phyloP scores from a whole-genome alignment of 2,797 vertebrate genomes.

The Botia almorhae region DNA sequence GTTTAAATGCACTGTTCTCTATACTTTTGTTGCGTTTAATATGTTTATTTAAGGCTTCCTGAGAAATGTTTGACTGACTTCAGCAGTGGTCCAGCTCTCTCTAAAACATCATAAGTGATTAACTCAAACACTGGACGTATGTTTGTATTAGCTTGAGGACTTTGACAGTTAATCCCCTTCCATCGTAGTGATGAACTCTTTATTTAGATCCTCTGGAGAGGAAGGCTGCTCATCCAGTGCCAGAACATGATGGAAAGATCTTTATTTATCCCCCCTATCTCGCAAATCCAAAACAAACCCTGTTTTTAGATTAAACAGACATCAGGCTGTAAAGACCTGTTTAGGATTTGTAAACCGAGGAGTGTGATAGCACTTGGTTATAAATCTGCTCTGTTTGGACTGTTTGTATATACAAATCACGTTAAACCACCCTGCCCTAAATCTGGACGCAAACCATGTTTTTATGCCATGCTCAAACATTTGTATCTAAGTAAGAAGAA shows the following conservation, averaged over 20 bases:
- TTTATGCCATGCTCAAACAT: slow-evolving; percentile 7
- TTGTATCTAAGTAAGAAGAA: not conserved
- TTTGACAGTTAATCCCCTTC: not conserved
- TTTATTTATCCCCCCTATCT: slow-evolving; percentile 44
- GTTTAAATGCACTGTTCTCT: not conserved
- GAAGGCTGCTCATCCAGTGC: slow-evolving; percentile 32
- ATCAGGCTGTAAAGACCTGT: slow-evolving; percentile 41
- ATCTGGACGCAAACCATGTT: slow-evolving; percentile 8
- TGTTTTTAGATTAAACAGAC: slow-evolving; percentile 68
- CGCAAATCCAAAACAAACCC: slow-evolving; percentile 42
- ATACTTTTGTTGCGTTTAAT: not conserved
- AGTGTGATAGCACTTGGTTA: slow-evolving; percentile 65
- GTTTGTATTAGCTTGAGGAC: slow-evolving; percentile 34
- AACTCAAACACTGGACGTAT: not conserved
- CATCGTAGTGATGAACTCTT: slow-evolving; percentile 29
- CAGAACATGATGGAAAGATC: slow-evolving; percentile 32
- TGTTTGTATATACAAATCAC: slow-evolving; percentile 65
- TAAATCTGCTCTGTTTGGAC: slow-evolving; percentile 77
- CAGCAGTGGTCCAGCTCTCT: not conserved
- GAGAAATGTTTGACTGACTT: not conserved
- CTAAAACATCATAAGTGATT: slow-evolving; percentile 16
- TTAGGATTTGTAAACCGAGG: slow-evolving; percentile 59
- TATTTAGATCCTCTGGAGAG: slow-evolving; percentile 43
- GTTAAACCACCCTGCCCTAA: slow-evolving; percentile 64
- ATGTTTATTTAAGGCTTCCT: not conserved